Base-by-base conservation (phyloP, 1,140 invertebrate genomes). In the Ceratina japonica region DNA sequence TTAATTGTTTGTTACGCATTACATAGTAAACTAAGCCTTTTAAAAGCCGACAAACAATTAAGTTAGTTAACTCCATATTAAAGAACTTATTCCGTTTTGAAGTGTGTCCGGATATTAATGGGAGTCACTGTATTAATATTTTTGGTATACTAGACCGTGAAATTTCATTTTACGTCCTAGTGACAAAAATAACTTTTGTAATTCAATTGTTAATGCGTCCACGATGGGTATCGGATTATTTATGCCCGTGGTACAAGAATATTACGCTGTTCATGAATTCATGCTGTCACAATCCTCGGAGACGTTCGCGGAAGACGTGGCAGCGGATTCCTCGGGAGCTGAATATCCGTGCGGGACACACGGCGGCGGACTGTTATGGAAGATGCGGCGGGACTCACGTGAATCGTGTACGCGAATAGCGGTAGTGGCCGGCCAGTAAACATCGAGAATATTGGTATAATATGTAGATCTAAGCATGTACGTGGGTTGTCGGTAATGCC, bases 401-500 rank as follows among this genome's bases (percentile, higher is more conserved):
- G 62, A 56, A 71, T 66, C 24, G 70, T 76, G 70, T 62, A 69
- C 37, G 78, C 63, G 79, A 20, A 85, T 76, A 80, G 72, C 85
- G 75, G 85, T 87, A 82, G 77, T 79, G 31, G 62, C 75, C 51
- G 85, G 69, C 62, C 73, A 78, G 65, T 79, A 87, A 83, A 84
- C 79, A 75, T 84, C 62, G 74, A 49, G 80, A 75, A 85, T 87
- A 86, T 87, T 88, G 84, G 82, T 87, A 84, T 83, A 83, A 85
- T 86, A 87, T 87, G 87, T 87, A 89, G 80, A 81, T 89, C 77
- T 69, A 83, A 75, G 79, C 77, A 75, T 84, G 74, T 79, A 89
- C 86, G 86, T 87, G 82, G 88, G 74, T 82, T 72, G 87, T 75
- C 82, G 79, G 88, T 89, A 87, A 87, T 86, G 75, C 83, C 71